Percentiles rank a stretch among this genome's conserved stretches.
These are phyloP conservation scores for Sminthurinus aureus DNA, from an alignment of 2,888 invertebrate genomes.

Conservation along the genomic window DNA sequence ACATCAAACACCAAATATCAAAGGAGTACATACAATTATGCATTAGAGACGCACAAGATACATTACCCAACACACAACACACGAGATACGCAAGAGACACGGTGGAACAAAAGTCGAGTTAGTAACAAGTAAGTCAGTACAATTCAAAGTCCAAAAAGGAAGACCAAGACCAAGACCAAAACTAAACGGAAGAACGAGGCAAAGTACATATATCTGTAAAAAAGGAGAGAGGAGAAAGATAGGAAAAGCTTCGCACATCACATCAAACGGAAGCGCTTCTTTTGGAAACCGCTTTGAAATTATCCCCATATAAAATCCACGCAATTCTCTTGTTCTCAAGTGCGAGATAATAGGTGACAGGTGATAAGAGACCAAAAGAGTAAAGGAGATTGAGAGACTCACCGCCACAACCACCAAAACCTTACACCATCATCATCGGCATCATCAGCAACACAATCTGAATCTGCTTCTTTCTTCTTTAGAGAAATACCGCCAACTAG, in stretches of 20 bases:
- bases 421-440: too few species aligned
- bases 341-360: constrained; percentile 2
- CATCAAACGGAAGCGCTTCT: background rate
- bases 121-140: background rate
- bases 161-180: background rate
- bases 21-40: background rate
- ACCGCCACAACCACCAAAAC: background rate
- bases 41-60: background rate
- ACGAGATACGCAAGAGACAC: too few species aligned
- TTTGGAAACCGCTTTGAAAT: constrained; percentile 10
- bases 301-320: constrained; percentile 9
- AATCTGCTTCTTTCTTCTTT: too few species aligned
- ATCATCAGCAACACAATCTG: too few species aligned
- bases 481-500: background rate
- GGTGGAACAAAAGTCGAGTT: background rate
- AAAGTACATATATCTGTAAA: too few species aligned
- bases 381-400: constrained; percentile 1
- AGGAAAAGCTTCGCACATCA: background rate
- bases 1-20: too few species aligned
- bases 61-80: too few species aligned
- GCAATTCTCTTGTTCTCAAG: constrained; percentile 13
- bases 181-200: background rate
- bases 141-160: background rate
- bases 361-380: constrained; percentile 9
- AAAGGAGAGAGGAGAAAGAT: background rate